phyloP scores from a whole-genome alignment of 2,888 invertebrate genomes.

The Dione juno region DNA sequence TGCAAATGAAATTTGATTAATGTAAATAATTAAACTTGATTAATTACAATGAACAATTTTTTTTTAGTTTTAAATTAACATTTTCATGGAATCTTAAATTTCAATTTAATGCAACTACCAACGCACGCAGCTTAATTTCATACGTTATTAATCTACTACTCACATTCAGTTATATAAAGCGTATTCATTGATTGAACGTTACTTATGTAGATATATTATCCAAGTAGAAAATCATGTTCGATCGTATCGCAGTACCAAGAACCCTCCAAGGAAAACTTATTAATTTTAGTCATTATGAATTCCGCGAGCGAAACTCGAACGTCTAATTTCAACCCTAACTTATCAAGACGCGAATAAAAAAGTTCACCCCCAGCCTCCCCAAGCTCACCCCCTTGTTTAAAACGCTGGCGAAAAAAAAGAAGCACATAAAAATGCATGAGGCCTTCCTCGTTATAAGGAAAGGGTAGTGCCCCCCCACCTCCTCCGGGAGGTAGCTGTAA shows the following conservation, averaged over 20 bases:
- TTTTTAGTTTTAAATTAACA: too few species aligned
- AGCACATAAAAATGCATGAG: slow-evolving; percentile 85
- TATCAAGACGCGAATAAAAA: slow-evolving; percentile 85
- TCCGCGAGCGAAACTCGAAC: slow-evolving; percentile 84
- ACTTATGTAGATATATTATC: slow-evolving; percentile 12
- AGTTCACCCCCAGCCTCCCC: slow-evolving; percentile 79
- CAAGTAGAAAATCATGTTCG: slow-evolving; percentile 50
- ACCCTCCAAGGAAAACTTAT: slow-evolving; percentile 83
- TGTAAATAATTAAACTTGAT: too few species aligned
- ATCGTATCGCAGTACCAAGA: slow-evolving; percentile 56
- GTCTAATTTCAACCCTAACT: slow-evolving; percentile 85
- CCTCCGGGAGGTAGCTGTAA: slow-evolving; percentile 81
- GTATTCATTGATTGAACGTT: neutral
- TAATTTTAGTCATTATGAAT: slow-evolving; percentile 84
- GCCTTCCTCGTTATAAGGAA: slow-evolving; percentile 85
- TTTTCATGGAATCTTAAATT: too few species aligned
- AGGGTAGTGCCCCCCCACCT: slow-evolving; percentile 79
- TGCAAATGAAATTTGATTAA: too few species aligned
- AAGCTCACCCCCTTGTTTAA: slow-evolving; percentile 84
- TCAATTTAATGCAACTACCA: too few species aligned
- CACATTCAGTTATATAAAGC: neutral
- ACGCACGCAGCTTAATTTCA: too few species aligned
- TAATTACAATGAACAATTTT: too few species aligned
- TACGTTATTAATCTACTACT: too few species aligned
- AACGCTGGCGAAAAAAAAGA: slow-evolving; percentile 84